These are phyloP conservation scores for Uloborus plumipes DNA, from an alignment of 2,888 invertebrate genomes.

Conservation along the genomic window DNA sequence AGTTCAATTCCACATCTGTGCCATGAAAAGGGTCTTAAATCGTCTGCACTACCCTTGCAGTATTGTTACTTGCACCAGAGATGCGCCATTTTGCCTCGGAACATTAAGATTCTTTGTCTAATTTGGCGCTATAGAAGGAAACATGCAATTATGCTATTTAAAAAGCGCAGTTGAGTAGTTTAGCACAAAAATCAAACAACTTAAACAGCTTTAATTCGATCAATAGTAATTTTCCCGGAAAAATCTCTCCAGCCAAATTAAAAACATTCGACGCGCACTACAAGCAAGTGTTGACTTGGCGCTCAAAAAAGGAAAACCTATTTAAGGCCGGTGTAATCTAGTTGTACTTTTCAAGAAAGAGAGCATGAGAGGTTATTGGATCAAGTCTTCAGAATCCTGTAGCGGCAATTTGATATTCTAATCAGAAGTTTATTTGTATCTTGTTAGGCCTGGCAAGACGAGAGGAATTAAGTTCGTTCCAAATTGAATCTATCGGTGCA, in stretches of 20 bases:
- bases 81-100: no score
- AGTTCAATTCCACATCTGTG: no score
- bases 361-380: conserved; percentile 40
- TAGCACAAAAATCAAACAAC: conserved; percentile 33
- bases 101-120: no score
- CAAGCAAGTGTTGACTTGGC: neutral
- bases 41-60: no score
- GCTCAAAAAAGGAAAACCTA: conserved; percentile 16
- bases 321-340: conserved; percentile 38
- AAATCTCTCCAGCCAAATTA: conserved; percentile 49
- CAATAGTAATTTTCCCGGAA: conserved; percentile 31
- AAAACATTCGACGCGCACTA: conserved; percentile 19
- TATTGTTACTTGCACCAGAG: no score
- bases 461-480: conserved; percentile 43
- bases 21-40: no score
- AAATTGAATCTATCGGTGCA: conserved; percentile 52
- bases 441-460: conserved; percentile 24
- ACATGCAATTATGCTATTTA: no score
- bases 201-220: conserved; percentile 57
- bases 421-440: conserved; percentile 56
- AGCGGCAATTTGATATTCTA: conserved; percentile 56
- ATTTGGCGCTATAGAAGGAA: no score
- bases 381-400: conserved; percentile 10
- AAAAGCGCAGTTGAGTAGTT: conserved; percentile 32
- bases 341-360: neutral